These are phyloP conservation scores for Cichladusa arquata DNA, from an alignment of 2,113 vertebrate species.

Conservation along the genomic window DNA sequence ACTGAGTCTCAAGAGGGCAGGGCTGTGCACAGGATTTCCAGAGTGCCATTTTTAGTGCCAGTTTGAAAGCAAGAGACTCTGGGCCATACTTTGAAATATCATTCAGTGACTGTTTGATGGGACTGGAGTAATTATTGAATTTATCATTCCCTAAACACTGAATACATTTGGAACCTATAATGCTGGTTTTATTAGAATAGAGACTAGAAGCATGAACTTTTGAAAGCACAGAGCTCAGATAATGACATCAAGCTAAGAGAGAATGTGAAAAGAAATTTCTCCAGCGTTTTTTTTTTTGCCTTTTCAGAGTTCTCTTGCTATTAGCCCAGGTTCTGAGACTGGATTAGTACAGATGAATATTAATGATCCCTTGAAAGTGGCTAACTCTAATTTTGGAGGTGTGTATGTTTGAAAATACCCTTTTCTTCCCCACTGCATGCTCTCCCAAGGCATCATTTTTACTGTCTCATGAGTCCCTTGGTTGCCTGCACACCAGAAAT, in stretches of 20 bases:
- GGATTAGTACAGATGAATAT: not conserved
- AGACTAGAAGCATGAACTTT: not conserved
- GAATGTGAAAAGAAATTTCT: not conserved
- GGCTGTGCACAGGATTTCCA: not conserved
- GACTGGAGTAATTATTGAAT: not conserved
- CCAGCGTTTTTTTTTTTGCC: not conserved
- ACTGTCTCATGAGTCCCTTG: not conserved
- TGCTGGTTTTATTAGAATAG: not conserved
- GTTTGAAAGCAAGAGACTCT: not conserved
- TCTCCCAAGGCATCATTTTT: not conserved
- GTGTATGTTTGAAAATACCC: not conserved
- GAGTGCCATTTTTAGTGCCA: not conserved
- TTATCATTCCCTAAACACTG: not conserved
- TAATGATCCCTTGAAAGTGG: not conserved
- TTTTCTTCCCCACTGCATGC: not conserved
- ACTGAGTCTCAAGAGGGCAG: not conserved
- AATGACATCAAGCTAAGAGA: not conserved
- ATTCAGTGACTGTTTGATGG: not conserved
- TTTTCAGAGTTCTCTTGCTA: not conserved
- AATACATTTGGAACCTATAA: not conserved
- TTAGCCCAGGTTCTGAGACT: not conserved
- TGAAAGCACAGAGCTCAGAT: not conserved
- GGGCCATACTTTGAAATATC: not conserved
- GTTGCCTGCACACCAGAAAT: not conserved
- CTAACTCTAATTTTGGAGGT: not conserved